Percentiles rank a stretch among this genome's conserved stretches.
Conservation (phyloP, 2,797 vertebrate species). For the Crocodylus rhombifer region DNA sequence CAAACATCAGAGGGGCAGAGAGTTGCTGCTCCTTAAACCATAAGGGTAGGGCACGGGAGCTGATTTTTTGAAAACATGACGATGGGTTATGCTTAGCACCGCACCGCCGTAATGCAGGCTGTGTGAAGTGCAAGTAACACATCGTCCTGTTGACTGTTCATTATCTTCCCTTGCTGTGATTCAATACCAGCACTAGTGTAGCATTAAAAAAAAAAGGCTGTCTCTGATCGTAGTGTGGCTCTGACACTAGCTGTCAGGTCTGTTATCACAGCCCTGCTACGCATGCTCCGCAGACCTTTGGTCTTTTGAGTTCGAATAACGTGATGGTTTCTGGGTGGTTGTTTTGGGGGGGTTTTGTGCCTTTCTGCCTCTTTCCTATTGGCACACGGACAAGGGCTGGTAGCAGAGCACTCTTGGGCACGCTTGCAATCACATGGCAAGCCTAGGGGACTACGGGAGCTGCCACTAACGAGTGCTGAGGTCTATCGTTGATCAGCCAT, state of each 20-base stretch:
- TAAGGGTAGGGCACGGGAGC: not conserved
- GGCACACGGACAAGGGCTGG: not conserved
- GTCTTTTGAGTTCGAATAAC: not conserved
- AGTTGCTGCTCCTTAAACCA: not conserved
- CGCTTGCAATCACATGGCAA: not conserved
- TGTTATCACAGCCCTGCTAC: not conserved
- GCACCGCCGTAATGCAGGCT: not conserved
- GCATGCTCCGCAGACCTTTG: not conserved
- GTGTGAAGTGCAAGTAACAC: not conserved
- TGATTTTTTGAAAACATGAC: not conserved
- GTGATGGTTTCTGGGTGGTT: not conserved
- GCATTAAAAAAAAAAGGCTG: not conserved
- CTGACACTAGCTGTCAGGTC: not conserved
- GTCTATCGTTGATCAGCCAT: constrained; percentile 19
- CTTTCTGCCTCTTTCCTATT: not conserved
- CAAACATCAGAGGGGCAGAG: not conserved
- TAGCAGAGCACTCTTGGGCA: not conserved
- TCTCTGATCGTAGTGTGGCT: not conserved
- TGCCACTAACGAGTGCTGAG: not conserved
- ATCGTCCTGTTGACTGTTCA: not conserved
- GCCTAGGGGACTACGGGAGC: not conserved
- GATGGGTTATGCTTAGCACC: not conserved
- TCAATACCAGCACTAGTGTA: not conserved
- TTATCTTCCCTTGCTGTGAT: not conserved
- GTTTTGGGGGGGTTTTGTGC: not conserved